Evolutionary conservation across 1,140 invertebrate genomes (phyloP).

Genomic region (Coboldia fuscipes): DNA sequence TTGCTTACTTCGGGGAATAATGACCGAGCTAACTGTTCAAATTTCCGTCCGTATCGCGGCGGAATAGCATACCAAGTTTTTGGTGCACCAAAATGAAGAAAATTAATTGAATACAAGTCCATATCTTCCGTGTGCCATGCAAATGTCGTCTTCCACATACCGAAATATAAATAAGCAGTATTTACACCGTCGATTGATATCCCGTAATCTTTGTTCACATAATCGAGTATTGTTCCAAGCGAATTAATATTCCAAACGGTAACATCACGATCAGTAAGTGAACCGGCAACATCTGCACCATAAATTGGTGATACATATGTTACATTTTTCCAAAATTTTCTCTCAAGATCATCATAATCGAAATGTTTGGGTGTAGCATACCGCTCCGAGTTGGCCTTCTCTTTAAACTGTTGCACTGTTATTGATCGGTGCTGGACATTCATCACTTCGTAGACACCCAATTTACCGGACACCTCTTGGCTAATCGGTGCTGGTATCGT

Average conservation of each 20-base stretch:
- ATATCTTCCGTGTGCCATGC: conserved; percentile 99
- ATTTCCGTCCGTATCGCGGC: conserved; percentile 75
- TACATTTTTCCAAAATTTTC: conserved; percentile 97
- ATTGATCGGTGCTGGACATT: conserved; percentile 91
- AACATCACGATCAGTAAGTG: conserved; percentile 68
- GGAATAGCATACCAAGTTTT: conserved; percentile 97
- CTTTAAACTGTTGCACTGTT: conserved; percentile 72
- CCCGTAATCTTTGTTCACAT: conserved; percentile 85
- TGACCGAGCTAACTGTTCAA: conserved; percentile 80
- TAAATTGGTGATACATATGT: conserved; percentile 83
- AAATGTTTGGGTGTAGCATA: conserved; percentile 73
- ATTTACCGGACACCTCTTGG: conserved; percentile 63
- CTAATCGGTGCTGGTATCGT: conserved; percentile 84
- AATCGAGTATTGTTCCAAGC: conserved; percentile 84
- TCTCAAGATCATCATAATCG: conserved; percentile 86
- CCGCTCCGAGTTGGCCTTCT: conserved; percentile 56
- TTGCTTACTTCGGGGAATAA: conserved; percentile 77
- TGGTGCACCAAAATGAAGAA: conserved; percentile 76
- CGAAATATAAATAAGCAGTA: conserved; percentile 97
- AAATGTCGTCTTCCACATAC: conserved; percentile 99
- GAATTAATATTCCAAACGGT: conserved; percentile 68
- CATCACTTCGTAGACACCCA: conserved; percentile 88
- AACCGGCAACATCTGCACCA: conserved; percentile 93
- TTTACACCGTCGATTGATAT: conserved; percentile 96
- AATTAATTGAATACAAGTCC: conserved; percentile 99